phyloP scores from a whole-genome alignment of 2,113 vertebrate species.

The Rhabdornis inornatus region DNA sequence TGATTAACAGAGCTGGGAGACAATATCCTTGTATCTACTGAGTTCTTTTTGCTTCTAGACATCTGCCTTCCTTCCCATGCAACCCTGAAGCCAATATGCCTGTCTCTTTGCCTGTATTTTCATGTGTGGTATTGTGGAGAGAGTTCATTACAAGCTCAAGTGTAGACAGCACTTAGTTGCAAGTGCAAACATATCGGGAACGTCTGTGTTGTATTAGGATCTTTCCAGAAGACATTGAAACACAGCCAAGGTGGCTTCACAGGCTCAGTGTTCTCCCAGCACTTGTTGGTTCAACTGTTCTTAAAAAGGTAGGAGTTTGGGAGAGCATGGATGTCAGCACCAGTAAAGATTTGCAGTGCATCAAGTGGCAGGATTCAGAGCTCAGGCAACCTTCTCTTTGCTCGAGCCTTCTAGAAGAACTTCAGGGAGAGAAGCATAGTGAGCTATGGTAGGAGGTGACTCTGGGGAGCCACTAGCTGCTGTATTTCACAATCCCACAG shows the following conservation, averaged over 20 bases:
- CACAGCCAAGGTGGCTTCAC: neutral
- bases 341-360: neutral
- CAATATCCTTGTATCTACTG: neutral
- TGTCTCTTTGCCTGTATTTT: neutral
- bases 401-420: neutral
- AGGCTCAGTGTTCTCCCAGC: neutral
- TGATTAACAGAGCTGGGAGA: neutral
- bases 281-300: slow-evolving; percentile 9
- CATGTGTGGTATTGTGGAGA: slow-evolving; percentile 5
- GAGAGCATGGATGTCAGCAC: neutral
- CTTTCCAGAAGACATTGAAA: slow-evolving; percentile 30
- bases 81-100: neutral
- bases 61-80: neutral
- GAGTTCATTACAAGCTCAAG: neutral
- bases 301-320: neutral
- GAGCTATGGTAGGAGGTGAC: neutral
- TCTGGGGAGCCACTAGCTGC: neutral
- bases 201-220: slow-evolving; percentile 18
- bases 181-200: slow-evolving; percentile 9
- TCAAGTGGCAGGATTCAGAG: neutral
- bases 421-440: neutral
- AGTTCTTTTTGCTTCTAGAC: neutral
- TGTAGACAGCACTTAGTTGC: neutral
- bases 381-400: neutral
- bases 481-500: neutral